A percentile compares a stretch with the other conserved stretches of the same genome.
phyloP scores from a whole-genome alignment of 2,113 vertebrate genomes.

The Hypomesus transpacificus region DNA sequence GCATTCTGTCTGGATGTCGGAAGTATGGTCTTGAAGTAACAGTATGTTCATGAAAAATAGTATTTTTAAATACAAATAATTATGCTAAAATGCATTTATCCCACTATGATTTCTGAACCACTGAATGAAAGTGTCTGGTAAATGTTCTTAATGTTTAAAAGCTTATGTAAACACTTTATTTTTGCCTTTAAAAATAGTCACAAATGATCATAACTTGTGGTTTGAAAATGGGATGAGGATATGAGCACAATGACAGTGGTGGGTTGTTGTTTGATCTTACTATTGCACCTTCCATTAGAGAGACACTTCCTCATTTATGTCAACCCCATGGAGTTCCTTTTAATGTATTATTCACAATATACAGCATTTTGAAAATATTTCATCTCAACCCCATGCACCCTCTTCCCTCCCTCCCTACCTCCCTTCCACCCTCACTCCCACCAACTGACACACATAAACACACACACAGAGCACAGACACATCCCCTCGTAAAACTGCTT shows the following conservation, averaged over 20 bases:
- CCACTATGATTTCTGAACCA: too few relatives aligned
- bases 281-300: constrained; percentile 36
- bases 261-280: constrained; percentile 43
- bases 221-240: constrained; percentile 3
- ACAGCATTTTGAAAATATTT: constrained; percentile 55
- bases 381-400: constrained; percentile 19
- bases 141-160: too few relatives aligned
- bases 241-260: constrained; percentile 39
- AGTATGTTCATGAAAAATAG: too few relatives aligned
- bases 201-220: neutral
- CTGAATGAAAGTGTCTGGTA: too few relatives aligned
- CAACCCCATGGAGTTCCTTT: constrained; percentile 51
- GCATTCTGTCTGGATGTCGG: too few relatives aligned
- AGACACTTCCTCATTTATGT: constrained; percentile 54
- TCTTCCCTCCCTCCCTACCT: constrained; percentile 23
- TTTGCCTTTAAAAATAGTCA: neutral
- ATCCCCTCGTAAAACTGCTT: constrained; percentile 70
- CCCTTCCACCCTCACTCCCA: constrained; percentile 19
- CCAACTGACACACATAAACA: constrained; percentile 29
- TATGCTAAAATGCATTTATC: too few relatives aligned
- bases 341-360: constrained; percentile 57
- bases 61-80: too few relatives aligned
- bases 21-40: too few relatives aligned
- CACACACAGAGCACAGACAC: constrained; percentile 50
- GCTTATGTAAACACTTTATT: too few relatives aligned